Percentiles rank a stretch among this genome's conserved stretches.
Evolutionary conservation across 2,888 invertebrate genomes (phyloP).

Genomic region (Sussaba pulchella): DNA sequence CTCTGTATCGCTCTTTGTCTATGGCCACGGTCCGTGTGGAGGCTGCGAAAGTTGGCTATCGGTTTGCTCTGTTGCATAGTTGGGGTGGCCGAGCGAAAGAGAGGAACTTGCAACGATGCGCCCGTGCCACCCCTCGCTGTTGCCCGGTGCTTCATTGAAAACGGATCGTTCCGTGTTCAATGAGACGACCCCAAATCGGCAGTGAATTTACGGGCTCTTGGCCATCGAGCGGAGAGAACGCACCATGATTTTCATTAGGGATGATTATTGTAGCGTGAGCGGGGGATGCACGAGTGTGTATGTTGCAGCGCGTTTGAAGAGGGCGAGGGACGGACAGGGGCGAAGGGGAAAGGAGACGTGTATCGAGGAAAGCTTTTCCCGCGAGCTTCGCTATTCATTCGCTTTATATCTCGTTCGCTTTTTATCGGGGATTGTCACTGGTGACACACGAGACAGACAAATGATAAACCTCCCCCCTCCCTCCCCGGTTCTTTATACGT

Average conservation of each 20-base stretch:
- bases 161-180: slow-evolving; percentile 67
- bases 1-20: neutral
- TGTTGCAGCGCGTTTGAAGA: slow-evolving; percentile 3
- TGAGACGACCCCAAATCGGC: slow-evolving; percentile 65
- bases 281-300: slow-evolving; percentile 45
- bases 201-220: slow-evolving; percentile 72
- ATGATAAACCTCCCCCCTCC: neutral
- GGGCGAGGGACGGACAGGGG: slow-evolving; percentile 2
- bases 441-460: slow-evolving; percentile 14
- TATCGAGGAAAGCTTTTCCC: slow-evolving; percentile 25
- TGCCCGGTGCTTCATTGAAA: slow-evolving; percentile 61
- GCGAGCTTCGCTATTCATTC: slow-evolving; percentile 22
- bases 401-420: slow-evolving; percentile 34
- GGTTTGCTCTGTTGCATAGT: slow-evolving; percentile 42
- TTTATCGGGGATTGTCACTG: slow-evolving; percentile 14
- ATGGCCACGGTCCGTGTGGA: neutral
- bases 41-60: slow-evolving; percentile 41
- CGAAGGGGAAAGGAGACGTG: slow-evolving; percentile 21
- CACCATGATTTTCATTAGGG: slow-evolving; percentile 72
- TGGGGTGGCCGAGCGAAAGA: slow-evolving; percentile 49
- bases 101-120: slow-evolving; percentile 38
- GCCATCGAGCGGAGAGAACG: slow-evolving; percentile 56
- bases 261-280: slow-evolving; percentile 69
- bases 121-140: too few relatives aligned
- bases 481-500: slow-evolving; percentile 4